phyloP scores from a whole-genome alignment of 2,113 vertebrate species.

The Cynocephalus volans region DNA sequence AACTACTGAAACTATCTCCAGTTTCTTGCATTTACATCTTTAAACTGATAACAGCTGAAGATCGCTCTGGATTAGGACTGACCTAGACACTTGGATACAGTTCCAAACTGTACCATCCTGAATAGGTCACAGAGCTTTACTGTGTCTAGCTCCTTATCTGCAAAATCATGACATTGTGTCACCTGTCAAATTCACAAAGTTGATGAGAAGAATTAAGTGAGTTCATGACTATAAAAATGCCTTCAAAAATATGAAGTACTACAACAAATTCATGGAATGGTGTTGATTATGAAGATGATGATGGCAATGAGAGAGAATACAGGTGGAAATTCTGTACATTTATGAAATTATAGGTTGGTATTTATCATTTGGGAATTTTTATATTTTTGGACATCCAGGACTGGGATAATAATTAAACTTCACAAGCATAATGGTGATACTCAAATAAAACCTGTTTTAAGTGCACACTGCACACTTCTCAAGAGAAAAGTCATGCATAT shows the following conservation, averaged over 20 bases:
- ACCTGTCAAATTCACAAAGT: background rate
- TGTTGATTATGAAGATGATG: background rate
- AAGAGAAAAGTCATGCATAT: background rate
- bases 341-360: background rate
- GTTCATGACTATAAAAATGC: background rate
- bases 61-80: background rate
- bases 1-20: background rate
- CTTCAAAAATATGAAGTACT: background rate
- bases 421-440: background rate
- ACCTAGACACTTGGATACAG: background rate
- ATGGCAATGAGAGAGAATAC: background rate
- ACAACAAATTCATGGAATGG: background rate
- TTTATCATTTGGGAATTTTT: conserved; percentile 10
- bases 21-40: conserved; percentile 53
- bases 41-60: background rate
- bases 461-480: background rate
- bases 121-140: background rate
- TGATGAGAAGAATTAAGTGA: conserved; percentile 26
- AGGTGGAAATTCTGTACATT: background rate
- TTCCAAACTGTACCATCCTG: background rate
- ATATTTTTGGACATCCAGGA: background rate
- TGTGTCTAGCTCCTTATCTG: background rate
- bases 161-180: background rate
- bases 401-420: background rate
- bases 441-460: background rate